A percentile compares a stretch with the other conserved stretches of the same genome.
Evolutionary conservation across 2,113 vertebrate genomes (phyloP).

Genomic region (Montifringilla adamsi): DNA sequence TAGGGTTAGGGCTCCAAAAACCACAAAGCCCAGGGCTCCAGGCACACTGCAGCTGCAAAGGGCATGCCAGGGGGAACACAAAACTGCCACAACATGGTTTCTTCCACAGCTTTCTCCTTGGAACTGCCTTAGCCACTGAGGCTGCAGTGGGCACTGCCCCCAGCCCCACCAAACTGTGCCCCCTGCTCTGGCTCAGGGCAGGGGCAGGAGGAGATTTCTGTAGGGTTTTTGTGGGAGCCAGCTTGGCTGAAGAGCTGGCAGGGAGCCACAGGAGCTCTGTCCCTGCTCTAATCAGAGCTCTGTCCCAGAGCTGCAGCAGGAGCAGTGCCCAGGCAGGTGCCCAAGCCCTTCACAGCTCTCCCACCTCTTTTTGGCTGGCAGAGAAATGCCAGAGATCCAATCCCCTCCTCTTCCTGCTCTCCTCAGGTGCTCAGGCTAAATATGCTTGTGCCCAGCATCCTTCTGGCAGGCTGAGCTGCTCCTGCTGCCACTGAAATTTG

Average conservation of each 20-base stretch:
- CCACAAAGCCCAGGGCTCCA: too few relatives aligned
- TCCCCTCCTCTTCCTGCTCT: not conserved
- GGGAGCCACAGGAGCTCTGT: not conserved
- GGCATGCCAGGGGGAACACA: too few relatives aligned
- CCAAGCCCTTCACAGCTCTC: not conserved
- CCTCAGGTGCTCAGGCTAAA: not conserved
- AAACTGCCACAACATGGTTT: too few relatives aligned
- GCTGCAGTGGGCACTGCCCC: not conserved
- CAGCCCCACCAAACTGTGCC: accelerated
- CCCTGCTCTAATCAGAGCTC: not conserved
- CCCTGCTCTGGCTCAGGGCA: not conserved
- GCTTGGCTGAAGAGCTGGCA: not conserved
- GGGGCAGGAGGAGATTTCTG: not conserved
- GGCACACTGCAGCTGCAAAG: too few relatives aligned
- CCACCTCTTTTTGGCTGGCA: not conserved
- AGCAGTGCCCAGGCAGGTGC: not conserved
- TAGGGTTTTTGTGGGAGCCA: not conserved
- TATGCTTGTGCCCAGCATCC: not conserved
- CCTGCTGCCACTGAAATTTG: not conserved
- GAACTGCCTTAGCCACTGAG: not conserved
- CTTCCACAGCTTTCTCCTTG: too few relatives aligned
- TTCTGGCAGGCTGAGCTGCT: not conserved
- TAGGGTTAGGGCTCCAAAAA: too few relatives aligned
- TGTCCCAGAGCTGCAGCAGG: accelerated
- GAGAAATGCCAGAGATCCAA: not conserved